Evolutionary conservation across 1,140 invertebrate species (phyloP).

Genomic region (Camponotus vicinus): DNA sequence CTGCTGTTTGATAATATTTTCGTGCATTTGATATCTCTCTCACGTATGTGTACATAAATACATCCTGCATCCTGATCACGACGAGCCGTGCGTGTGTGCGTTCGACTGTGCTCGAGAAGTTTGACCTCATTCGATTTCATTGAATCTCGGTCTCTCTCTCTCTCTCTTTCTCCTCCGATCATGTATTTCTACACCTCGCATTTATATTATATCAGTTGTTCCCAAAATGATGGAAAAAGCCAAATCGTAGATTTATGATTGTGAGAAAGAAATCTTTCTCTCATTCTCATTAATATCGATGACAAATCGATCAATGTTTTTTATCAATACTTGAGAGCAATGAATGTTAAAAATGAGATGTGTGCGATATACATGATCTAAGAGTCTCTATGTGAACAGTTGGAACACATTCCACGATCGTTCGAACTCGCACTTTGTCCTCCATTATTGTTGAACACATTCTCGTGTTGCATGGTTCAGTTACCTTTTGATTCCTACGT

Average conservation of each 20-base stretch:
- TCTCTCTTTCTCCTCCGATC: constrained; percentile 34
- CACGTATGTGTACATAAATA: constrained; percentile 72
- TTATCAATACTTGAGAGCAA: background rate
- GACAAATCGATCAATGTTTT: background rate
- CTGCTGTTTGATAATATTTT: constrained; percentile 76
- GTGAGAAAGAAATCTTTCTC: background rate
- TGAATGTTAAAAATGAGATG: background rate
- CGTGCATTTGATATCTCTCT: constrained; percentile 70
- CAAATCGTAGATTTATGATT: background rate
- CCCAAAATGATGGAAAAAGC: background rate
- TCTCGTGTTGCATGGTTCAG: constrained; percentile 87
- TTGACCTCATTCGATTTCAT: constrained; percentile 56
- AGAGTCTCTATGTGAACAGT: constrained; percentile 35
- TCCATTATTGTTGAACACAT: constrained; percentile 73
- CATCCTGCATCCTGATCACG: constrained; percentile 72
- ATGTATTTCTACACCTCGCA: background rate
- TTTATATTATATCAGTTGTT: constrained; percentile 6
- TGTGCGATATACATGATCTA: background rate
- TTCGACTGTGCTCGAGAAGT: constrained; percentile 63
- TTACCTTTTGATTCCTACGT: constrained; percentile 85
- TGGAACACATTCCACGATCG: constrained; percentile 52
- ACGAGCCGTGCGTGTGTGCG: constrained; percentile 68
- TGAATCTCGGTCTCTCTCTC: constrained; percentile 44
- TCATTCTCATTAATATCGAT: constrained; percentile 4
- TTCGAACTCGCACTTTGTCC: constrained; percentile 59